Base-by-base conservation (phyloP, 2,113 vertebrate species). In the Pollachius pollachius region DNA sequence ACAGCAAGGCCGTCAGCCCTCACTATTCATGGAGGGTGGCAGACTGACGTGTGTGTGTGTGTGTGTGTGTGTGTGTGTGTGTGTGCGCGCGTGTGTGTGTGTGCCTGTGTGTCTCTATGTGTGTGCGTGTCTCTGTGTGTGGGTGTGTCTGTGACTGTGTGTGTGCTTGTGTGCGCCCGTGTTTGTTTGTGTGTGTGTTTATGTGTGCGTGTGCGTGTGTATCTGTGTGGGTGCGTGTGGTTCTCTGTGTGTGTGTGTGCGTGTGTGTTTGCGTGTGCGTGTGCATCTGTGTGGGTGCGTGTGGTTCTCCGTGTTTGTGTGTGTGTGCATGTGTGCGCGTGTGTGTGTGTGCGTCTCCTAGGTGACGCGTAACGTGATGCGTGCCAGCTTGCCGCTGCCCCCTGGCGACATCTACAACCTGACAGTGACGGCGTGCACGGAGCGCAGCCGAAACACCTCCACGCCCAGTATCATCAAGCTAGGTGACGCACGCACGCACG, bases 401-500 rank as follows among this genome's bases (percentile, higher is more conserved):
- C 94, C 97, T 0, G 97, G 97, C 17, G 97, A 99, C 87, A 95
- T 98, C 74, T 99, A 99, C 84, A 99, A 98, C 80, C 91, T 99
- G 62, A 98, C 96, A 0, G 96, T 99, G 71, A 96, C 95, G 1
- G 97, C 97, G 27, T 99, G 94, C 70, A 98, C 97, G 0, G 96
- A 98, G 23, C 93, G 94, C 71, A 94, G 94, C 84, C 93, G 93
- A 58, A 99, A 98, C 75, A 94, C 92, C 0, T 98, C 97, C 16
- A 25, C 66, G n/a, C 92, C 94, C 0, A 92, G 82, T 27, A 93
- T 97, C 74, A 93, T 99, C 81, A 97, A 95, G 81, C 84, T 99
- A 73, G 95, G 97, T 99, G 2, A 13, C 12, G 9, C 41, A 48
- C 41, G 11, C 41, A 11, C 9, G 9, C 41, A 48, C 41, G 9